Evolutionary conservation across 1,140 invertebrate genomes (phyloP), one percentile per base, ranked within the genome.

Genomic region (Trigoniulus corallinus): DNA sequence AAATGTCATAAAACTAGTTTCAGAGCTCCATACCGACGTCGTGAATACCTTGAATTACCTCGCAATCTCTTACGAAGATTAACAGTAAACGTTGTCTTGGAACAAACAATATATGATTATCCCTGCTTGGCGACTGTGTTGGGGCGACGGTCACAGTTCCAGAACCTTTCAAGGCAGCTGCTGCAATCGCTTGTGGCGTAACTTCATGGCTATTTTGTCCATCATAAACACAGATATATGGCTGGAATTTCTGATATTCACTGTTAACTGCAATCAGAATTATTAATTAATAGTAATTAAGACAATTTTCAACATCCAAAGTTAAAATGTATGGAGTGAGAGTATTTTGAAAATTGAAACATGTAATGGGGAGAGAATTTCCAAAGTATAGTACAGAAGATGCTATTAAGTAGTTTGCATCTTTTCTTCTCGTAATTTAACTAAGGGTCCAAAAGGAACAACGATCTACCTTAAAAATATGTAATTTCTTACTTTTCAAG

Each of bases 51-150:
- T n/a, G n/a, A n/a, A n/a, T n/a, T 64, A 82, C 78, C 61, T 75
- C 64, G 60, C 77, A 68, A 57, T 72, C 74, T 49, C 71, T 64
- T 13, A 82, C 58, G 53, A 67, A 66, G 15, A 79, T 71, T 39
- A 82, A 59, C 18, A 84, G 61, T 22, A 84, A 65, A 51, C 74
- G 72, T 63, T 84, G 80, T 37, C 82, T 64, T 0, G 81, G 81
- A 51, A 82, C 71, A 62, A 79, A 79, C 34, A 59, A 54, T 47
- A 56, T 47, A 43, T 52, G 21, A 50, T 54, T 29, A 44, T 23
- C n/a, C n/a, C n/a, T n/a, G n/a, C n/a, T n/a, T n/a, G n/a, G n/a
- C n/a, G n/a, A n/a, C n/a, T n/a, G n/a, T n/a, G n/a, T n/a, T n/a
- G n/a, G n/a, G n/a, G n/a, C n/a, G n/a, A n/a, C n/a, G n/a, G n/a